phyloP scores from a whole-genome alignment of 2,113 vertebrate species.

The Carassius carassius region DNA sequence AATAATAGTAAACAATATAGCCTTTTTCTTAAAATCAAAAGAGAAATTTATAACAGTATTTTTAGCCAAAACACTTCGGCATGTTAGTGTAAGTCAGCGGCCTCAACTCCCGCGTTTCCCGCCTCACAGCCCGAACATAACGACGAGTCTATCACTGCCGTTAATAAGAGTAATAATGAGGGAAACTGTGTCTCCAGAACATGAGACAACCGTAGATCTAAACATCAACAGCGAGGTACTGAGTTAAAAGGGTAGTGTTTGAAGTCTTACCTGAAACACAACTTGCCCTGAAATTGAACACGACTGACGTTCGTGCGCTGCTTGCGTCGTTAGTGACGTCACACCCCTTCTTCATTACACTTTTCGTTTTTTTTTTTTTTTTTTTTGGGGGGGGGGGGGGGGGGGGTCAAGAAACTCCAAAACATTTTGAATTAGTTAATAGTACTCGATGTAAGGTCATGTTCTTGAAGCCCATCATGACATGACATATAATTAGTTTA shows the following conservation, averaged over 20 bases:
- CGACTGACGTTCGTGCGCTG: not conserved
- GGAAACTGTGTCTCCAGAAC: not conserved
- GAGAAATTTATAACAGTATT: not conserved
- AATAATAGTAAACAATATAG: not conserved
- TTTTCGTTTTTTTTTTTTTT: not conserved
- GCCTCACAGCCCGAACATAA: not conserved
- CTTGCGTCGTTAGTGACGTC: not conserved
- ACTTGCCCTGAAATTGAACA: not conserved
- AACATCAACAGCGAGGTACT: not conserved
- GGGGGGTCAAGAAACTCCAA: no score
- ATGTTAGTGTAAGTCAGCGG: not conserved
- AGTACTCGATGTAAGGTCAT: no score
- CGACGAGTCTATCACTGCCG: not conserved
- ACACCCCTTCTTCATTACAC: accelerated
- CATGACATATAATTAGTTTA: no score
- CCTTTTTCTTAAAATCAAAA: not conserved
- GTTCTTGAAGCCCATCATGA: no score
- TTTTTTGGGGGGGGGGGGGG: no score
- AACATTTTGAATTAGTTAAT: no score
- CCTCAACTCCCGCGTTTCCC: not conserved
- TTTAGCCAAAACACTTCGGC: not conserved
- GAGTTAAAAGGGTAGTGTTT: no score
- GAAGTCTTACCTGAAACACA: not conserved
- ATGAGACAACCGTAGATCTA: not conserved
- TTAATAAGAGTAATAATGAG: not conserved